A percentile compares a stretch with the other conserved stretches of the same genome.
phyloP scores from a whole-genome alignment of 2,888 invertebrate species.

The Argyresthia goedartella region DNA sequence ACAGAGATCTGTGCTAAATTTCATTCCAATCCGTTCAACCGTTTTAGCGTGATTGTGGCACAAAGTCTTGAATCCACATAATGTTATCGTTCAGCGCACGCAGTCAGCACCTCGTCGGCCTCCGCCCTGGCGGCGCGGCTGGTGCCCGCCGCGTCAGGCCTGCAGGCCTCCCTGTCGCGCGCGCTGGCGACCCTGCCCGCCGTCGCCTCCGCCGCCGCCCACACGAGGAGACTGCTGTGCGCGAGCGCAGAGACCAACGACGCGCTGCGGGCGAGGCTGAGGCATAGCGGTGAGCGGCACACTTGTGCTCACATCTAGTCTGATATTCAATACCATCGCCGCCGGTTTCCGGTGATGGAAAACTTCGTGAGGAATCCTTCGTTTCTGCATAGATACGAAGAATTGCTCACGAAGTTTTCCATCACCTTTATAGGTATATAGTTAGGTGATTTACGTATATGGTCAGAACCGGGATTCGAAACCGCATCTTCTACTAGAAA shows the following conservation, averaged over 20 bases:
- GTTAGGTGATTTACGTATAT: no score
- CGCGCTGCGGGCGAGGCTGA: constrained; percentile 15
- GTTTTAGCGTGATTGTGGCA: no score
- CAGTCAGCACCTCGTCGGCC: constrained; percentile 4
- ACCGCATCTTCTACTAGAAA: no score
- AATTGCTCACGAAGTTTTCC: no score
- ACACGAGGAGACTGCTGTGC: constrained; percentile 22
- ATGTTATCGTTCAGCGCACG: background rate
- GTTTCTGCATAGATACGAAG: no score
- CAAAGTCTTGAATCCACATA: background rate
- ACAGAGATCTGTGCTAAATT: no score
- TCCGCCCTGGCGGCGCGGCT: constrained; percentile 26
- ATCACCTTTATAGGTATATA: no score
- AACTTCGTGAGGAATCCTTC: no score
- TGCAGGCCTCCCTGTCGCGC: constrained; percentile 31
- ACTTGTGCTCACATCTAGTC: background rate
- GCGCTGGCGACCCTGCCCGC: constrained; percentile 24
- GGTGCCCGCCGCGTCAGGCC: constrained; percentile 23
- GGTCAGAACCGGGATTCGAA: no score
- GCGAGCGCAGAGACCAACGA: constrained; percentile 26
- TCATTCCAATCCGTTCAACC: no score
- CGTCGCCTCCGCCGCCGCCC: constrained; percentile 7
- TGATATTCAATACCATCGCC: constrained; percentile 1
- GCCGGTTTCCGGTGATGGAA: no score
- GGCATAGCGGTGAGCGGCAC: background rate